Conservation (phyloP, 2,888 invertebrate species). For the Heliconius ethilla region DNA sequence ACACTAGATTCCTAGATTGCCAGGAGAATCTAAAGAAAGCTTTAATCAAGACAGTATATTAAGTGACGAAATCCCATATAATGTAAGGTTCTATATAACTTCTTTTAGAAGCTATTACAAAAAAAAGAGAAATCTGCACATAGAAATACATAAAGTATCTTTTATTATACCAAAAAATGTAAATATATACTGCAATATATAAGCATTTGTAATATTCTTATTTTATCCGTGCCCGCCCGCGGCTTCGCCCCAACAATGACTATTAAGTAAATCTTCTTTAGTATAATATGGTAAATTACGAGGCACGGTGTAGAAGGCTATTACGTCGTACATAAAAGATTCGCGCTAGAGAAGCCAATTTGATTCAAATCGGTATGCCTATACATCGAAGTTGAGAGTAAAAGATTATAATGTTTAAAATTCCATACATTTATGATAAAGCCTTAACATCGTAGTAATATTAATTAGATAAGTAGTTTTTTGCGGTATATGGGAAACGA, state of each 20-base stretch:
- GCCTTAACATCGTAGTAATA: neutral
- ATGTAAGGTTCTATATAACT: too few relatives aligned
- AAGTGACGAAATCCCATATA: neutral
- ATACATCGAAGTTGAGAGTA: neutral
- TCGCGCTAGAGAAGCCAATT: conserved; percentile 19
- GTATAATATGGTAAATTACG: conserved; percentile 28
- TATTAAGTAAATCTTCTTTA: conserved; percentile 31
- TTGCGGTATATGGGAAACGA: neutral
- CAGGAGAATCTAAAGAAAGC: too few relatives aligned
- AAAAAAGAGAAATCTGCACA: too few relatives aligned
- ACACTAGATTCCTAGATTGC: too few relatives aligned
- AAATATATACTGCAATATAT: too few relatives aligned
- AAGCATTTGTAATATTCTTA: neutral
- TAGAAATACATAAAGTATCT: too few relatives aligned
- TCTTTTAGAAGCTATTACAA: too few relatives aligned
- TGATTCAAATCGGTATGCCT: conserved; percentile 9
- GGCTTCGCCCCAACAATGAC: conserved; percentile 27
- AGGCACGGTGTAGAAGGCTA: conserved; percentile 16
- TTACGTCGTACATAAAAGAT: conserved; percentile 27
- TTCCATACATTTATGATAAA: neutral
- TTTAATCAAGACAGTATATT: too few relatives aligned
- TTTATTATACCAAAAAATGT: too few relatives aligned
- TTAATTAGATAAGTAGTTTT: neutral
- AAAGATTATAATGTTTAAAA: neutral
- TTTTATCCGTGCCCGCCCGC: conserved; percentile 23